phyloP scores from a whole-genome alignment of 1,140 invertebrate species.

The Diprion similis region DNA sequence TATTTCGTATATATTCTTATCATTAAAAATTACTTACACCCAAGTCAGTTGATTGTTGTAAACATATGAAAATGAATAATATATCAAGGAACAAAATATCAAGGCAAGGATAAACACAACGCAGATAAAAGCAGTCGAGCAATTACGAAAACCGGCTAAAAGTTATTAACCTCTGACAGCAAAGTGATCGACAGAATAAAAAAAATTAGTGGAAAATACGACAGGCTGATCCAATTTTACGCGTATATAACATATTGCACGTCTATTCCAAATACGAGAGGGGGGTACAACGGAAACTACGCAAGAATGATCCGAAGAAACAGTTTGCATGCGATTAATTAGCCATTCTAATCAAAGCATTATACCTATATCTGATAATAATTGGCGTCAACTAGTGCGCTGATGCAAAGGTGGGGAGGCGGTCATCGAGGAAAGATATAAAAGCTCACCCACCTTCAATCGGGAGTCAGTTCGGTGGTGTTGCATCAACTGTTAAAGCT shows the following conservation, averaged over 20 bases:
- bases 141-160: too few species aligned
- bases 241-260: not conserved
- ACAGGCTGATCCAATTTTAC: too few species aligned
- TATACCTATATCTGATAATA: conserved; percentile 36
- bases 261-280: not conserved
- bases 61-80: too few species aligned
- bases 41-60: too few species aligned
- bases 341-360: conserved; percentile 44
- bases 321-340: conserved; percentile 27
- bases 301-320: not conserved
- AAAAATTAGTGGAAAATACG: too few species aligned
- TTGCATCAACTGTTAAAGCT: conserved; percentile 42
- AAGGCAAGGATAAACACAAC: too few species aligned
- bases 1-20: too few species aligned
- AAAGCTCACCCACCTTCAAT: conserved; percentile 36
- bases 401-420: conserved; percentile 31
- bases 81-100: too few species aligned
- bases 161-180: too few species aligned
- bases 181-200: too few species aligned
- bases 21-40: too few species aligned
- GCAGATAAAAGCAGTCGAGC: too few species aligned
- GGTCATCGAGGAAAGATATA: conserved; percentile 44
- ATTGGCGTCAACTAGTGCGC: conserved; percentile 21
- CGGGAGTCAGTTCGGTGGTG: conserved; percentile 50
- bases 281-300: not conserved